Evolutionary conservation across 2,888 invertebrate genomes (phyloP), one percentile per base, ranked within the genome.

Genomic region (Carabus problematicus): DNA sequence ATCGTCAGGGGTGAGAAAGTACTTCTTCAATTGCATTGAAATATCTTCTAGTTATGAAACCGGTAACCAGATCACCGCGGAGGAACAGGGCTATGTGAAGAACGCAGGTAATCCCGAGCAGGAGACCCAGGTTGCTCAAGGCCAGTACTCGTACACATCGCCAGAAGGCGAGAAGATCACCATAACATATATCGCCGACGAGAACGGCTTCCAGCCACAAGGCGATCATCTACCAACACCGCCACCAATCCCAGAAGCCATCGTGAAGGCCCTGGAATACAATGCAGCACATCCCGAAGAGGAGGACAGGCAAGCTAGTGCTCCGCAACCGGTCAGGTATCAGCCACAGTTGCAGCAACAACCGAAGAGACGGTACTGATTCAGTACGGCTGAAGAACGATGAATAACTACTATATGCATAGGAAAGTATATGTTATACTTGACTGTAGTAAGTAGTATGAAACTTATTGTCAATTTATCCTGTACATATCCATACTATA

Each of bases 161-260:
- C 89, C 89, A 1, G 90, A 90, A 72, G 90, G 90, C 43, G 84
- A 86, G 3, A 84, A 87, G 11, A 88, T 90, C 72, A 78, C 85
- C 0, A 82, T 90, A 11, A 83, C 85, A 8, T 90, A 90, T 76
- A 85, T 87, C 42, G 90, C 90, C n/a, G 89, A 90, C 73, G 90
- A 90, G 75, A 88, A 89, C 72, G 89, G 89, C 52, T 90, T 89
- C 79, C 88, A 87, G 75, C 87, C 89, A 8, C 85, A 85, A 80
- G 92, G 92, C 60, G 89, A 88, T 59, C 92, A 92, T 79, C 82
- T 92, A 47, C 92, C 92, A 9, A 92, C 92, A 11, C 91, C 92
- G 3, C 92, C 92, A 14, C 91, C 92, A 16, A 89, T 92, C 73
- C 92, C 92, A 8, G 84, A 87, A 63, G 91, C 89, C 73, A 92